Percentiles rank a stretch among this genome's conserved stretches.
Conservation (phyloP, 2,797 vertebrate species). For the Bovichtus diacanthus region DNA sequence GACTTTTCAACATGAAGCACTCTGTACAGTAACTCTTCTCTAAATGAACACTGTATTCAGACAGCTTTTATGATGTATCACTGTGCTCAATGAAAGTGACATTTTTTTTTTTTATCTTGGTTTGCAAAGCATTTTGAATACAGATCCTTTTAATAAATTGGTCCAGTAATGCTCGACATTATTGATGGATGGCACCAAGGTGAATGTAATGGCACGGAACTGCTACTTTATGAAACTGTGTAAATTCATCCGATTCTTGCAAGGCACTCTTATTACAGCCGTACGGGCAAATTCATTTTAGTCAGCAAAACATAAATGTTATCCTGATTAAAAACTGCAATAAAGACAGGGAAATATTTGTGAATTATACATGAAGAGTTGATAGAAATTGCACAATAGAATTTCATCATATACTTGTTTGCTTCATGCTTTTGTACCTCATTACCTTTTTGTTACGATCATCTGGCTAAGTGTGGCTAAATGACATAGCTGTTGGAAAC, state of each 20-base stretch:
- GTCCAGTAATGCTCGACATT: constrained; percentile 54
- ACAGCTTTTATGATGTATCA: constrained; percentile 57
- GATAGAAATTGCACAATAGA: neutral
- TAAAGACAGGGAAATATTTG: neutral
- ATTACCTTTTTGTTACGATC: neutral
- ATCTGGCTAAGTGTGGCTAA: neutral
- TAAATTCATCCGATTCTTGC: constrained; percentile 18
- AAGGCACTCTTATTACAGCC: neutral
- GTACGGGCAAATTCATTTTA: fast-evolving
- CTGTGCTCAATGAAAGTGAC: constrained; percentile 54
- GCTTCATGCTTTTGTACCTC: neutral
- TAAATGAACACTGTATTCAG: constrained; percentile 36
- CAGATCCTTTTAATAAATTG: constrained; percentile 70
- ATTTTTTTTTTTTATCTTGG: constrained; percentile 55
- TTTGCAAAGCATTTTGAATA: constrained; percentile 56
- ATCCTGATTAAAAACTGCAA: constrained; percentile 12
- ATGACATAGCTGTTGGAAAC: neutral
- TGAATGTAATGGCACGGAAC: constrained; percentile 47
- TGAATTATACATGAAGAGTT: constrained; percentile 20
- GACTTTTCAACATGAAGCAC: constrained; percentile 4
- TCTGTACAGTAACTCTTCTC: constrained; percentile 22
- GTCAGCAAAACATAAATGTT: constrained; percentile 11
- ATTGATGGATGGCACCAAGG: constrained; percentile 64
- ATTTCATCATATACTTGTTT: neutral
- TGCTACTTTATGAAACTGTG: constrained; percentile 39